Percentiles rank a stretch among this genome's conserved stretches.
phyloP scores from a whole-genome alignment of 2,888 invertebrate species.

The Nebria brevicollis region DNA sequence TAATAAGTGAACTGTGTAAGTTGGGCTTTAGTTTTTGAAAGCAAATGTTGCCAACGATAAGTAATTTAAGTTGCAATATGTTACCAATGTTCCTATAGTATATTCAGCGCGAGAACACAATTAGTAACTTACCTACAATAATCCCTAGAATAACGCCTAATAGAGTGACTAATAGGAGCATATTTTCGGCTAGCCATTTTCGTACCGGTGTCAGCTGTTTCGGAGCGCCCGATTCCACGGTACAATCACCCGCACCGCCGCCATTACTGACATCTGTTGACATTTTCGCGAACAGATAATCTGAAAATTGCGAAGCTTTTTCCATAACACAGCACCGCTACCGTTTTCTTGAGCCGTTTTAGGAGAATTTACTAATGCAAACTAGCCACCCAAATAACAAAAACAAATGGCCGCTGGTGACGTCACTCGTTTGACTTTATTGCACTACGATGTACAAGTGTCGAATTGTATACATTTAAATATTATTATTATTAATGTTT shows the following conservation, averaged over 20 bases:
- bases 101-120: not conserved
- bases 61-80: not conserved
- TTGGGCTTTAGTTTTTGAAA: not conserved
- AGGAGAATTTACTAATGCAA: slow-evolving; percentile 10
- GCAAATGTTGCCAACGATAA: not conserved
- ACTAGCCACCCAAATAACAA: not conserved
- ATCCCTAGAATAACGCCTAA: slow-evolving; percentile 82
- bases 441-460: not conserved
- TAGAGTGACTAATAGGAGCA: slow-evolving; percentile 81
- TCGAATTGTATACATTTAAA: not conserved
- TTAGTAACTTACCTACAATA: slow-evolving; percentile 70
- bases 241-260: slow-evolving; percentile 62
- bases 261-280: slow-evolving; percentile 69
- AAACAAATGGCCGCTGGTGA: not conserved
- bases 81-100: not conserved
- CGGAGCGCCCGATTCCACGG: slow-evolving; percentile 64
- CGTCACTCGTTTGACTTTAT: not conserved
- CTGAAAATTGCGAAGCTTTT: slow-evolving; percentile 68
- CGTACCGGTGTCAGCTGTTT: slow-evolving; percentile 73
- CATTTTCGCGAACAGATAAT: slow-evolving; percentile 85
- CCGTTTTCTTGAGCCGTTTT: slow-evolving; percentile 37
- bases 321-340: slow-evolving; percentile 39
- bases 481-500: not conserved
- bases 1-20: not conserved
- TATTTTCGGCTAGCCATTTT: slow-evolving; percentile 79